These are phyloP conservation scores for Pachycephala philippinensis DNA, from an alignment of 2,113 vertebrate species.

Conservation along the genomic window DNA sequence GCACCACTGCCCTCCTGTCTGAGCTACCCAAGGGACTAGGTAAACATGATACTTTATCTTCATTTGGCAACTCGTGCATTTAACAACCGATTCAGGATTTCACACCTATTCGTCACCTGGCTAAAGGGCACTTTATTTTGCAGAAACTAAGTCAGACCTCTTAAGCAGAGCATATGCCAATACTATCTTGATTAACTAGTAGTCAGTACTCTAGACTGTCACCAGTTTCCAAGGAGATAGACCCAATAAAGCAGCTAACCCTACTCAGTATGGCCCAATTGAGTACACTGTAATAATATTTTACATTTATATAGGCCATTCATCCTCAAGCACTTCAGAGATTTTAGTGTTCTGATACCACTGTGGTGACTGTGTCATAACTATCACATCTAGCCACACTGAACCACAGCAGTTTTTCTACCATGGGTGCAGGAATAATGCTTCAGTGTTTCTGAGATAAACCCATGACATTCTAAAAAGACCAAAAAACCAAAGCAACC, in stretches of 20 bases:
- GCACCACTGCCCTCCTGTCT: neutral
- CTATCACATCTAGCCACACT: neutral
- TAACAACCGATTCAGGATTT: neutral
- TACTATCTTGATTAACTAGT: neutral
- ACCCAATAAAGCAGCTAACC: neutral
- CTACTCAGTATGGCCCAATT: neutral
- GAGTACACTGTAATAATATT: neutral
- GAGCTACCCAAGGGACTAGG: neutral
- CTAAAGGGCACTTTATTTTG: neutral
- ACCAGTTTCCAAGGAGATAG: conserved; percentile 6
- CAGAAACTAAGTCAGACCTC: neutral
- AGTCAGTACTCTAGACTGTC: neutral
- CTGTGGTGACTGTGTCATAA: neutral
- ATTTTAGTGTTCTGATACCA: neutral
- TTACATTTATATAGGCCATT: neutral
- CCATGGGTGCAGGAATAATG: neutral
- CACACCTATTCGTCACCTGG: neutral
- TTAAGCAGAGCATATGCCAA: neutral
- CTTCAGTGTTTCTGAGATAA: neutral
- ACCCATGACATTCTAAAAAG: neutral
- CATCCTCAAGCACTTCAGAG: neutral
- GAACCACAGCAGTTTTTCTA: neutral
- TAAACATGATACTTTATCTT: neutral
- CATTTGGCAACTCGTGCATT: neutral
- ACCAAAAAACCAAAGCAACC: neutral